A percentile compares a stretch with the other conserved stretches of the same genome.
Evolutionary conservation across 2,888 invertebrate genomes (phyloP).

Genomic region (Perithous albicinctus): DNA sequence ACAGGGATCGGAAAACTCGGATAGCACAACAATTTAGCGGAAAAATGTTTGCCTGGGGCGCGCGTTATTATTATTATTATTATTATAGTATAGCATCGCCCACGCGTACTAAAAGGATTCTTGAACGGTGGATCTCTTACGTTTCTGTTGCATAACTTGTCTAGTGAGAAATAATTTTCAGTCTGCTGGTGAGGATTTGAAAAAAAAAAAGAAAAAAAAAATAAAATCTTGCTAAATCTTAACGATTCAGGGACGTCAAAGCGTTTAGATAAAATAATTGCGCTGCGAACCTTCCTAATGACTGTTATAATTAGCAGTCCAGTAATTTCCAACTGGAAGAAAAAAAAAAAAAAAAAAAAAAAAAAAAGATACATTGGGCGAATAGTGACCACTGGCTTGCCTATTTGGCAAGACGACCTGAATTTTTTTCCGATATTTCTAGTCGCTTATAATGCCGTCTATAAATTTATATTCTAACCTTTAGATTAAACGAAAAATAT

Average conservation of each 20-base stretch:
- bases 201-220: no score
- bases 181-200: not conserved
- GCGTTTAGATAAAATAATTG: conserved; percentile 27
- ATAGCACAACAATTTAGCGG: not conserved
- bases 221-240: not conserved
- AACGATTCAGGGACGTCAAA: conserved; percentile 10
- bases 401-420: conserved; percentile 53
- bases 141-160: conserved; percentile 46
- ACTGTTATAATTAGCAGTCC: not conserved
- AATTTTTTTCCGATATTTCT: conserved; percentile 33
- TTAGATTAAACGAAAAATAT: not conserved
- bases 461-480: not conserved
- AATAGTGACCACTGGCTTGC: conserved; percentile 5
- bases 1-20: not conserved
- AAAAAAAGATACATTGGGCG: conserved; percentile 36
- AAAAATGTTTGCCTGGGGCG: not conserved
- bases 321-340: not conserved
- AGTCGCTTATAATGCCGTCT: not conserved
- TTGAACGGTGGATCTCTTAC: conserved; percentile 22
- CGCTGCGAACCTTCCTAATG: not conserved
- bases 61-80: conserved; percentile 12
- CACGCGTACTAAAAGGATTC: conserved; percentile 48
- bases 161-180: conserved; percentile 45
- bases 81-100: conserved; percentile 40
- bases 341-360: conserved; percentile 14